phyloP scores from a whole-genome alignment of 2,888 invertebrate species.

The Lepidonotus clava region DNA sequence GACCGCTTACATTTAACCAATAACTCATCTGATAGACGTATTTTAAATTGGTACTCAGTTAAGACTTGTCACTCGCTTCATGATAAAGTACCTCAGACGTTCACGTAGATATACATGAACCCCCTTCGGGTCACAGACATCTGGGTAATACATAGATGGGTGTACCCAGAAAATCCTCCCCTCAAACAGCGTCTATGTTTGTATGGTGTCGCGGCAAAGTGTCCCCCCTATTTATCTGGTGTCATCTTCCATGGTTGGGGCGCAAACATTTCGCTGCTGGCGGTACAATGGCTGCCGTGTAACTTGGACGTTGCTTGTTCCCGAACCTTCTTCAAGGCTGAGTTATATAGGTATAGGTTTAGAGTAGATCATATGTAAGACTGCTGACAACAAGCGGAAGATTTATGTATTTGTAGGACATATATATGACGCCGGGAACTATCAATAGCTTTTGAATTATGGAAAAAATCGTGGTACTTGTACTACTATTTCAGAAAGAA shows the following conservation, averaged over 20 bases:
- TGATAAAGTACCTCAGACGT: no score
- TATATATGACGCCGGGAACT: no score
- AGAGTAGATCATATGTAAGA: background rate
- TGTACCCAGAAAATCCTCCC: slow-evolving; percentile 6
- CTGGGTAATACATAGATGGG: background rate
- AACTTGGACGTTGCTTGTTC: no score
- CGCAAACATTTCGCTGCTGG: background rate
- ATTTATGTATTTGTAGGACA: background rate
- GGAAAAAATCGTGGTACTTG: no score
- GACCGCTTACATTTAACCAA: no score
- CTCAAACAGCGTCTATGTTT: slow-evolving; percentile 6
- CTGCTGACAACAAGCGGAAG: background rate
- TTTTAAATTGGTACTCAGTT: no score
- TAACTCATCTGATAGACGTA: no score
- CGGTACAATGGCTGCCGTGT: no score
- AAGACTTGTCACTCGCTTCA: no score
- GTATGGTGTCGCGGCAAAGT: background rate
- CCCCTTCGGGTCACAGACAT: background rate
- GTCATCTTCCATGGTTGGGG: background rate
- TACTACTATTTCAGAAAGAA: no score
- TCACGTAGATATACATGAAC: no score
- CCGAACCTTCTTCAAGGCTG: background rate
- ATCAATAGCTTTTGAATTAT: no score
- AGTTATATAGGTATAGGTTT: background rate
- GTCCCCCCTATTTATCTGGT: slow-evolving; percentile 3